Evolutionary conservation across 2,888 invertebrate species (phyloP).

Genomic region (Allophyes oxyacanthae): DNA sequence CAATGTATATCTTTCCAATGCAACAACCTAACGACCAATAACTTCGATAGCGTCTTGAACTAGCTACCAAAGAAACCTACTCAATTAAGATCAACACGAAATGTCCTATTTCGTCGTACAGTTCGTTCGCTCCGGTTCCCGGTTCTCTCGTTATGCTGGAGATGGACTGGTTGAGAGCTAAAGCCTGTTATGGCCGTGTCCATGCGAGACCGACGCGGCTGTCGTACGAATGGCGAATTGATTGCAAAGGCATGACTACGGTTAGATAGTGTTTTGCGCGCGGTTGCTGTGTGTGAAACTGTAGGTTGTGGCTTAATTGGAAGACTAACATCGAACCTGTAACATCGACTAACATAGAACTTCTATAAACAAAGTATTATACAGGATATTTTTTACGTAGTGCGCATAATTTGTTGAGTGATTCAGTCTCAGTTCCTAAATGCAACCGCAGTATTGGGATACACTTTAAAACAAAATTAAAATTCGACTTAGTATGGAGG

Average conservation of each 20-base stretch:
- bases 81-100: slow-evolving; percentile 46
- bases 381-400: too few relatives aligned
- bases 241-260: slow-evolving; percentile 22
- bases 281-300: background rate
- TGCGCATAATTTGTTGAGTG: too few relatives aligned
- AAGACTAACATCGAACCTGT: background rate
- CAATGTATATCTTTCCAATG: background rate
- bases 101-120: slow-evolving; percentile 43
- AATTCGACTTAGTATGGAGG: too few relatives aligned
- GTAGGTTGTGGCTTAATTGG: background rate
- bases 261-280: slow-evolving; percentile 15
- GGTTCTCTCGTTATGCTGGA: slow-evolving; percentile 33
- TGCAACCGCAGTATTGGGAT: too few relatives aligned
- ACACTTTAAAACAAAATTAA: too few relatives aligned
- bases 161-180: slow-evolving; percentile 41
- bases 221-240: slow-evolving; percentile 43
- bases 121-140: slow-evolving; percentile 17
- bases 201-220: slow-evolving; percentile 21
- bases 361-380: too few relatives aligned
- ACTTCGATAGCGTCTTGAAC: slow-evolving; percentile 13
- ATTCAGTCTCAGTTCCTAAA: too few relatives aligned
- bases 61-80: slow-evolving; percentile 34
- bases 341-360: too few relatives aligned
- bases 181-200: slow-evolving; percentile 40
- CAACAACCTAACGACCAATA: slow-evolving; percentile 17